Percentiles rank a stretch among this genome's conserved stretches.
phyloP scores from a whole-genome alignment of 2,888 invertebrate species.

The Poecilobothrus nobilitatus region DNA sequence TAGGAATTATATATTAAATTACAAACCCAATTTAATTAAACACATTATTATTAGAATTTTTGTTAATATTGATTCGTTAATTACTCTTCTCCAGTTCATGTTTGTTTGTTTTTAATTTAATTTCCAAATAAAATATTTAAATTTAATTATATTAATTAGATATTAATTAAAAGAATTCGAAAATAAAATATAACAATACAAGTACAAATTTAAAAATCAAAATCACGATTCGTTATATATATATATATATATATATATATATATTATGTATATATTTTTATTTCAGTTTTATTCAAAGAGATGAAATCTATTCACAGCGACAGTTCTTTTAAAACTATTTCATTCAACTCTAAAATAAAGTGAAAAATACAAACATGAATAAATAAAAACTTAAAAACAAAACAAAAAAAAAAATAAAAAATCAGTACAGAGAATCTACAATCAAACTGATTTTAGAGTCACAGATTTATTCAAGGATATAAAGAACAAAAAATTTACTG shows the following conservation, averaged over 20 bases:
- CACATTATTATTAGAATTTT: not conserved
- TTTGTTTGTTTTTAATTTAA: not conserved
- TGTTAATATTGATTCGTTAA: not conserved
- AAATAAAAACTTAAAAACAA: not conserved
- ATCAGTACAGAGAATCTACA: not conserved
- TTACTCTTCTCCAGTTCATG: not conserved
- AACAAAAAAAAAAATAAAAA: not conserved
- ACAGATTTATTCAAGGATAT: not conserved
- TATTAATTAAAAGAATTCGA: not conserved
- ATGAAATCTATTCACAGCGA: not conserved
- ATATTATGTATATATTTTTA: no score
- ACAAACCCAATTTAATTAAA: not conserved
- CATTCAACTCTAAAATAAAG: not conserved
- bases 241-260: no score
- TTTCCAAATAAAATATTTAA: not conserved
- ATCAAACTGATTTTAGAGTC: not conserved
- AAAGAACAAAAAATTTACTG: not conserved
- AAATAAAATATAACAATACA: no score
- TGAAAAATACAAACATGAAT: not conserved
- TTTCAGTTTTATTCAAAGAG: not conserved
- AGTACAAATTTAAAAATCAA: no score
- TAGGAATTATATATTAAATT: not conserved
- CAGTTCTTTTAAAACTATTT: not conserved
- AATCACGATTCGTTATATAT: no score
- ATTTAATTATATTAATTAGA: no score